These are phyloP conservation scores for Trypoxylus dichotomus DNA, from an alignment of 1,140 invertebrate genomes.

Conservation along the genomic window DNA sequence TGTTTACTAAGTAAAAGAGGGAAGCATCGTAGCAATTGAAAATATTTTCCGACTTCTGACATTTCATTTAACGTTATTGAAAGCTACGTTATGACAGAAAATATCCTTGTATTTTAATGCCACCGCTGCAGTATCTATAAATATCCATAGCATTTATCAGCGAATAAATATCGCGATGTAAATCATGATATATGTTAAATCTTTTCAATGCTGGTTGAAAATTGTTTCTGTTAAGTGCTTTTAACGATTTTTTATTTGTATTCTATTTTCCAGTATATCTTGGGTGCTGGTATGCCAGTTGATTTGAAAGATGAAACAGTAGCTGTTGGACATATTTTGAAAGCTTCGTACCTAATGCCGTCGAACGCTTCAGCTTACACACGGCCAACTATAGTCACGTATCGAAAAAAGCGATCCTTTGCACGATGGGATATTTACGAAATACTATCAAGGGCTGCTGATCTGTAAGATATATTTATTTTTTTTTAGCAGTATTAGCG, in stretches of 20 bases:
- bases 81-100: too few relatives aligned
- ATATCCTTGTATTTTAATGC: too few relatives aligned
- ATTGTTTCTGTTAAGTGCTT: too few relatives aligned
- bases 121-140: too few relatives aligned
- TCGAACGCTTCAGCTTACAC: slow-evolving; percentile 63
- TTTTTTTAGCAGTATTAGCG: neutral
- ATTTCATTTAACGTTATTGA: too few relatives aligned
- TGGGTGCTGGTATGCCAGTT: slow-evolving; percentile 66
- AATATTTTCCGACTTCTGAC: too few relatives aligned
- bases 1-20: too few relatives aligned
- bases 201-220: too few relatives aligned
- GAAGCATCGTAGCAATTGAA: too few relatives aligned
- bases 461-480: slow-evolving; percentile 52
- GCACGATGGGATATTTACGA: slow-evolving; percentile 66
- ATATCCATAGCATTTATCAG: too few relatives aligned
- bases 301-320: slow-evolving; percentile 64
- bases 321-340: slow-evolving; percentile 66
- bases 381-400: slow-evolving; percentile 59
- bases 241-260: neutral
- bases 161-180: too few relatives aligned
- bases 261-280: slow-evolving; percentile 58
- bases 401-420: slow-evolving; percentile 51
- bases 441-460: slow-evolving; percentile 60
- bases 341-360: slow-evolving; percentile 64
- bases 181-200: too few relatives aligned